A percentile compares a stretch with the other conserved stretches of the same genome.
Conservation (phyloP, 1,140 invertebrate species). For the Scaptomyza graminum region DNA sequence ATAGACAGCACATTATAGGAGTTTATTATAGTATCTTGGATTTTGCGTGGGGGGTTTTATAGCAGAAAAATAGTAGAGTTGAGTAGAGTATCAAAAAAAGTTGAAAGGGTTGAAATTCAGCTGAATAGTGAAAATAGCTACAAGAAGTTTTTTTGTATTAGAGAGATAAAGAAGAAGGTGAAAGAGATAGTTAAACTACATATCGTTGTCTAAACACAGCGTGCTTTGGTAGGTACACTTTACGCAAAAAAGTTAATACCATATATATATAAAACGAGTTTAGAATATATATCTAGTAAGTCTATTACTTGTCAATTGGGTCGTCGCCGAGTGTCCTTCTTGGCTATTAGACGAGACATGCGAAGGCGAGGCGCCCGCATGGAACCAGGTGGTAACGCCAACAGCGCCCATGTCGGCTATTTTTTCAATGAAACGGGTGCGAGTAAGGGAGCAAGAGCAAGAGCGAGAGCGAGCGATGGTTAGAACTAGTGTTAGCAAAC, state of each 20-base stretch:
- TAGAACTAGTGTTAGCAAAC: conserved; percentile 23
- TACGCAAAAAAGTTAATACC: conserved; percentile 46
- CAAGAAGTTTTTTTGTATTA: neutral
- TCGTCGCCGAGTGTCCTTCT: conserved; percentile 34
- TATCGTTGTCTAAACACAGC: conserved; percentile 44
- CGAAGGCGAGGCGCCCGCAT: conserved; percentile 74
- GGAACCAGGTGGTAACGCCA: conserved; percentile 83
- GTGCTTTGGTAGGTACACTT: conserved; percentile 60
- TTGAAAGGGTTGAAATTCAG: conserved; percentile 18
- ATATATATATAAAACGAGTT: conserved; percentile 2
- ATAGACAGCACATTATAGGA: conserved; percentile 44
- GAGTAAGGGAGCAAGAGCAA: conserved; percentile 15
- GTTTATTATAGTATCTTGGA: conserved; percentile 2
- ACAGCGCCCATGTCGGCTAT: conserved; percentile 71
- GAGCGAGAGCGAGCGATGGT: conserved; percentile 34
- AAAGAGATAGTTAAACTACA: conserved; percentile 39
- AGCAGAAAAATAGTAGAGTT: conserved; percentile 6
- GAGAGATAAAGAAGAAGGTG: conserved; percentile 28
- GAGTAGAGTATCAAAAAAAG: conserved; percentile 23
- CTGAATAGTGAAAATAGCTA: neutral
- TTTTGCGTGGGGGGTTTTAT: conserved; percentile 1
- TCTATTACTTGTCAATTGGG: conserved; percentile 61
- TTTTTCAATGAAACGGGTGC: conserved; percentile 8
- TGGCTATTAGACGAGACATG: conserved; percentile 34
- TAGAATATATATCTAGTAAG: conserved; percentile 13